A percentile compares a stretch with the other conserved stretches of the same genome.
phyloP scores from a whole-genome alignment of 2,797 vertebrate genomes.

The Coccyzus lansbergi region DNA sequence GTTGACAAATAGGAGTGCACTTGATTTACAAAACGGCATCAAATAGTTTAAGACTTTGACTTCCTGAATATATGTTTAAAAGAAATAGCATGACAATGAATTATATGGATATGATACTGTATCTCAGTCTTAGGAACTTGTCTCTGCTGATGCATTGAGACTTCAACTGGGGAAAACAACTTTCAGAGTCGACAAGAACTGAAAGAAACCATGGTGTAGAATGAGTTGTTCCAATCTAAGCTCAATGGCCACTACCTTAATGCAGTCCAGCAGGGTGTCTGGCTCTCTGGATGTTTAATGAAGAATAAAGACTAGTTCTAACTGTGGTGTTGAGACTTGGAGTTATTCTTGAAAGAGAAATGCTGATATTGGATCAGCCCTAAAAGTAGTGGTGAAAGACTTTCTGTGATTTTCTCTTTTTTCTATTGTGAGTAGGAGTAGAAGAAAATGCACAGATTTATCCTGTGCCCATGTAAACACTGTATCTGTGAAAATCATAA shows the following conservation, averaged over 20 bases:
- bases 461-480: neutral
- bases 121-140: neutral
- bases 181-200: neutral
- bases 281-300: slow-evolving; percentile 6
- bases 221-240: neutral
- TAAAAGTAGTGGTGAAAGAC: slow-evolving; percentile 22
- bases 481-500: slow-evolving; percentile 37
- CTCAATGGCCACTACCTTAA: neutral
- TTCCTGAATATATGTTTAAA: neutral
- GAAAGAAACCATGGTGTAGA: neutral
- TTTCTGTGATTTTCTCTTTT: slow-evolving; percentile 16
- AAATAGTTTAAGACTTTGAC: neutral
- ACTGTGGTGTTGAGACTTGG: neutral
- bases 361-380: slow-evolving; percentile 44
- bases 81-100: neutral
- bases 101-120: neutral
- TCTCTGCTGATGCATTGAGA: neutral
- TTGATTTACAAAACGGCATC: neutral
- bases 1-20: neutral
- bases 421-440: slow-evolving; percentile 20
- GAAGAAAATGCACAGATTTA: slow-evolving; percentile 33
- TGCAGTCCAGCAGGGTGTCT: neutral
- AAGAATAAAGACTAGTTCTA: neutral
- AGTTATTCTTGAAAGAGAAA: slow-evolving; percentile 62
- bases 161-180: neutral